Base-by-base conservation (phyloP, 2,797 vertebrate genomes). In the Sebastes hubbsi region DNA sequence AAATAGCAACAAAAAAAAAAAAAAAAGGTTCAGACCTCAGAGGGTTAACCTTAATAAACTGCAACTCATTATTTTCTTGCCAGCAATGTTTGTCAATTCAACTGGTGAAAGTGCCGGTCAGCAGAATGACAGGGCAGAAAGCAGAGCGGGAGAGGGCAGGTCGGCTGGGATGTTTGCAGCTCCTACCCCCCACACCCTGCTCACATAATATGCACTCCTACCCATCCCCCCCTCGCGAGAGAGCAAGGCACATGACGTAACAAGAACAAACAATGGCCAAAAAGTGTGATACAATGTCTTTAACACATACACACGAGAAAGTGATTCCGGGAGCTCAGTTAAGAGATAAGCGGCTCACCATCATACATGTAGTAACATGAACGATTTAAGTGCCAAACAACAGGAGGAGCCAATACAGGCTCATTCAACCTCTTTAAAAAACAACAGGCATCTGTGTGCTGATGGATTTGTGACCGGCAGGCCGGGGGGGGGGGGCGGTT, bases 201-300 rank as follows among this genome's bases (percentile, higher is more conserved):
- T 71, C 27, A 58, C 72, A 85, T 55, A 72, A 79, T n/a, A 32
- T 14, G 8, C 62, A 42, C 46, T 55, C 16, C 4, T n/a, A 3
- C 55, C 84, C 77, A 64, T 52, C 68, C 69, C 68, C 32, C 32
- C 72, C 54, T 8, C 30, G 1, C 16, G 46, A 67, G 5, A n/a
- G 46, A 67, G 18, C 58, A 2, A 59, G 25, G 29, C 67, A 63
- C 54, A 77, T 59, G 58, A 78, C 13, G 5, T 4, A 78, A 76
- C n/a, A 49, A n/a, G n/a, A 61, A 42, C 16, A 77, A 80, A 75
- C 65, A 72, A 58, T 71, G 52, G 29, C 20, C 27, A 30, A 46
- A 66, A 12, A 5, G 1, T 56, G 9, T 10, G 13, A 22, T 11
- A 16, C 4, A 20, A 3, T 2, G 22, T 30, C n/a, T 49, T 16